These are phyloP conservation scores for Propithecus perrieri DNA, from an alignment of 2,797 vertebrate genomes.

Conservation along the genomic window DNA sequence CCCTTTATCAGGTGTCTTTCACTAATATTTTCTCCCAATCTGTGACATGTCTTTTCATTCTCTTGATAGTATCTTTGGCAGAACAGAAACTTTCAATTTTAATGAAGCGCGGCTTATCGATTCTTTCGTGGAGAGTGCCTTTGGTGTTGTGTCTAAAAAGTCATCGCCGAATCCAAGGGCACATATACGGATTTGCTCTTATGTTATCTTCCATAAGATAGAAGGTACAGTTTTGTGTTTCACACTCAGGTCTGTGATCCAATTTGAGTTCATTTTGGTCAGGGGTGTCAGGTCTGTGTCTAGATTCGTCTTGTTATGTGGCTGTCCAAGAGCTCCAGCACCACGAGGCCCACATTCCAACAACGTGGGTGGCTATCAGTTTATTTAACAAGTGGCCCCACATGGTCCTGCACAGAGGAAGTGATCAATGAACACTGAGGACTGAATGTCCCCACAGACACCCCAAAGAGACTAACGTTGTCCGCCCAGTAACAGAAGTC, in stretches of 20 bases:
- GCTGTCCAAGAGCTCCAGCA: background rate
- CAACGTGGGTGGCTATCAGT: background rate
- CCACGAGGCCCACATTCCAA: background rate
- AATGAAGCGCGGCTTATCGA: background rate
- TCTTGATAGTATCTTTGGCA: background rate
- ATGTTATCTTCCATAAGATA: background rate
- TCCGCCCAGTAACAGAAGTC: no score
- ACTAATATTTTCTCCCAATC: background rate
- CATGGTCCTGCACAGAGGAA: background rate
- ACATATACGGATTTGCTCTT: background rate
- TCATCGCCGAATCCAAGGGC: background rate
- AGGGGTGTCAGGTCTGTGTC: background rate
- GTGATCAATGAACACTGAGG: accelerated
- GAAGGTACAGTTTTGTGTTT: background rate
- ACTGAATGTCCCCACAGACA: background rate
- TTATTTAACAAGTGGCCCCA: background rate
- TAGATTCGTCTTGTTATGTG: background rate
- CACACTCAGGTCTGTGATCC: background rate
- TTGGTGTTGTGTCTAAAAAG: background rate
- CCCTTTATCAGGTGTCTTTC: background rate
- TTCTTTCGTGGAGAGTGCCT: background rate
- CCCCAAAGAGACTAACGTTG: background rate
- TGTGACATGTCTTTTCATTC: background rate
- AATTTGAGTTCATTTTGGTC: background rate
- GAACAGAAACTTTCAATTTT: background rate